Conservation (phyloP, 1,140 invertebrate genomes). For the Limonius californicus region DNA sequence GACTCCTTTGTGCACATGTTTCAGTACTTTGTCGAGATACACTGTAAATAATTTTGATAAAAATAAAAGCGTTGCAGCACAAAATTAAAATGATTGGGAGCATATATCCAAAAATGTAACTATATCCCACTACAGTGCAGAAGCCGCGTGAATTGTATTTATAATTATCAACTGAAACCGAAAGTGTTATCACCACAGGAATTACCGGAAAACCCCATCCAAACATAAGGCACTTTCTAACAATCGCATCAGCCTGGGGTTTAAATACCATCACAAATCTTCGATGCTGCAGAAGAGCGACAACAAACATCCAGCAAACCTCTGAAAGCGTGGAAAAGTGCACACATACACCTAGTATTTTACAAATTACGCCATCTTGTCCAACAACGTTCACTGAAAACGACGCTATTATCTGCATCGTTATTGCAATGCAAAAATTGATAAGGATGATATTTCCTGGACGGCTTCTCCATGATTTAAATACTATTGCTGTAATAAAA, state of each 20-base stretch:
- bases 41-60: neutral
- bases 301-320: conserved; percentile 65
- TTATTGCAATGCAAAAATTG: conserved; percentile 55
- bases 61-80: neutral
- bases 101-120: neutral
- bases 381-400: conserved; percentile 47
- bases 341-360: conserved; percentile 44
- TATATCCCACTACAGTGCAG: neutral
- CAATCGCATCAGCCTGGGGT: conserved; percentile 40
- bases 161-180: neutral
- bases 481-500: conserved; percentile 55
- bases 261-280: conserved; percentile 58
- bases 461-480: conserved; percentile 57
- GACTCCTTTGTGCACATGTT: neutral
- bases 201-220: conserved; percentile 42
- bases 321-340: conserved; percentile 61
- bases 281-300: conserved; percentile 59
- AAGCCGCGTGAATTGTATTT: neutral
- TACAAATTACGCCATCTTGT: conserved; percentile 45
- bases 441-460: conserved; percentile 60
- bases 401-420: conserved; percentile 55
- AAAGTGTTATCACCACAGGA: conserved; percentile 27
- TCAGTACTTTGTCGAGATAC: neutral
- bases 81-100: conserved; percentile 2
- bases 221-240: conserved; percentile 42